phyloP scores from a whole-genome alignment of 2,113 vertebrate genomes.

The Oxygymnocypris stewartii region DNA sequence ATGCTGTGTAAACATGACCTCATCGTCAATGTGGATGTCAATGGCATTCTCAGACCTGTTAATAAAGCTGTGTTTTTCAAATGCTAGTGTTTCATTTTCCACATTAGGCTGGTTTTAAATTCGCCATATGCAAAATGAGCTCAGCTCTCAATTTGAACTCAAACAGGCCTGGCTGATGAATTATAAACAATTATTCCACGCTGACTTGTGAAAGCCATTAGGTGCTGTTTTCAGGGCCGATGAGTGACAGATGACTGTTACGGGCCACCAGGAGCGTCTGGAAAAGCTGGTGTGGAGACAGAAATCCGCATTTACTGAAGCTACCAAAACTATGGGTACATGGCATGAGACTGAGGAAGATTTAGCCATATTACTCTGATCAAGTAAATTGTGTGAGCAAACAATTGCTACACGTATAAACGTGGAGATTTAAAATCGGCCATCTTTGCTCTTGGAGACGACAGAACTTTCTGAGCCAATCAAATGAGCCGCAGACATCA shows the following conservation, averaged over 20 bases:
- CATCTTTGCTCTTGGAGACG: not conserved
- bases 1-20: conserved; percentile 64
- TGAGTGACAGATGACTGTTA: conserved; percentile 33
- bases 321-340: not conserved
- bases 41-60: conserved; percentile 70
- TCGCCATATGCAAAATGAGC: conserved; percentile 63
- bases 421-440: not conserved
- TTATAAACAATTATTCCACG: conserved; percentile 54
- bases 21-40: conserved; percentile 66
- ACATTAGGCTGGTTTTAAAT: conserved; percentile 62
- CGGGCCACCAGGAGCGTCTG: not conserved
- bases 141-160: conserved; percentile 64
- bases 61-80: conserved; percentile 67
- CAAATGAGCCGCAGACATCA: not conserved
- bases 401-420: not conserved
- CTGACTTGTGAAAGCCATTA: conserved; percentile 63
- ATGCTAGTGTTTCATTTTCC: conserved; percentile 62
- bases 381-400: not conserved
- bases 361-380: not conserved
- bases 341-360: not conserved
- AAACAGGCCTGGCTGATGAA: conserved; percentile 41
- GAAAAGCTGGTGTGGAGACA: conserved; percentile 17
- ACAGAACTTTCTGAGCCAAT: not conserved
- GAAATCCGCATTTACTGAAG: not conserved
- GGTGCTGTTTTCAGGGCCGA: conserved; percentile 44